Base-by-base conservation (phyloP, 1,140 invertebrate species). In the Drosophila kikkawai region DNA sequence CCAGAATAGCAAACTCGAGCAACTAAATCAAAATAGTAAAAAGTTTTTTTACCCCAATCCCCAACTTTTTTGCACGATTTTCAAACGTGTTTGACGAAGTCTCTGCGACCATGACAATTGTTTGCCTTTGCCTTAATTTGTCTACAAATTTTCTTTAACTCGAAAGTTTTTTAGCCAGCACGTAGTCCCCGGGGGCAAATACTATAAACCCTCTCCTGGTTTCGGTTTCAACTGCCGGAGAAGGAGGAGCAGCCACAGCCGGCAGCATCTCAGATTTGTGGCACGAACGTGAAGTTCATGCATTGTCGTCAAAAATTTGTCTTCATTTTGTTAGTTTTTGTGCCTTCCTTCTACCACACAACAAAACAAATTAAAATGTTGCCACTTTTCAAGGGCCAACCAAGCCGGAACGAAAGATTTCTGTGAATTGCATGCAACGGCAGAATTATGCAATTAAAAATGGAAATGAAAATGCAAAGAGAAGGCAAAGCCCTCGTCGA, bases 401-500 rank as follows among this genome's bases (percentile, higher is more conserved):
- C 7, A 13, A 67, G 36, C 22, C 45, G 51, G 61, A 80, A 57
- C 15, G 63, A 60, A 56, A 51, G 67, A 79, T 75, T 83, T 83
- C 80, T 59, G 68, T 48, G 82, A 88, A 74, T 87, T 48, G 85
- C 84, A 90, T 88, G 85, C 84, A 66, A 68, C 64, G 58, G 65
- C 73, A 83, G 81, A 88, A 88, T 88, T 88, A 88, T 88, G 85
- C 84, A 88, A 88, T 88, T 88, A 88, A 88, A 88, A 88, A 88
- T 88, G 83, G 84, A 80, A 86, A 86, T 82, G 79, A 60, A 82
- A 87, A 75, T 57, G 42, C 42, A 55, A 57, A 68, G 44, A 69
- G 42, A 36, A 70, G 63, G 34, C 64, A 47, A 68, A 51, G 26
- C 9, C 48, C 58, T 36, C 39, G 19, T 51, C 60, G 48, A 56